Base-by-base conservation (phyloP, 2,113 vertebrate genomes). In the Colinus virginianus region DNA sequence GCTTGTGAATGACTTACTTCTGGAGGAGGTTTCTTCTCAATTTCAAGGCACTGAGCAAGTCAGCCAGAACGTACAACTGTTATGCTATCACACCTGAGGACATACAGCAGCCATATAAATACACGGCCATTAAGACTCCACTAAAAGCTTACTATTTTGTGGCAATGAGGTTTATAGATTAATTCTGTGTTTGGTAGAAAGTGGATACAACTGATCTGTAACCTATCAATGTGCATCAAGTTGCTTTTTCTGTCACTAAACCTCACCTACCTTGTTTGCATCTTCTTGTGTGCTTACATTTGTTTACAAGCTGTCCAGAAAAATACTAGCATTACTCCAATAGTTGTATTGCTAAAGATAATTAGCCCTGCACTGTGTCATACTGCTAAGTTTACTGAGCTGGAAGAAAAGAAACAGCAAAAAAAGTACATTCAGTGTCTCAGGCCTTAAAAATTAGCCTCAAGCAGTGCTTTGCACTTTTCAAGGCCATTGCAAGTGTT, bases 281-380 rank as follows among this genome's bases (percentile, higher is more conserved):
- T 84, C n/a, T 72, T 86, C 45, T 74, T 82, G 62, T 74, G 4
- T 70, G 21, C 62, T 88, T 68, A 48, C 26, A 22, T 71, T 91
- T 90, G 71, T 67, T 86, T 91, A 67, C 43, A 61, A 93, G 53
- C 10, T 48, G 53, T 40, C 48, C 49, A 72, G 62, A 94, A 96
- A 93, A 28, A 13, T 43, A 72, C 23, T n/a, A 78, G 25, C 28
- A 62, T 8, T 56, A 69, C 13, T 26, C 72, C 76, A 91, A 77
- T 85, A 92, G 66, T 49, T 79, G 38, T 43, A 64, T 26, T 46
- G 13, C 49, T 77, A 71, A 90, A 19, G 23, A 61, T 48, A 89
- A 79, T 88, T 84, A 67, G 18, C 68, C 13, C 69, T 76, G n/a
- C 28, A 19, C 9, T 10, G 13, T 36, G 32, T 76, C 67, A 56